phyloP scores from a whole-genome alignment of 92 coral and sea anemone species.

The Porites rus region DNA sequence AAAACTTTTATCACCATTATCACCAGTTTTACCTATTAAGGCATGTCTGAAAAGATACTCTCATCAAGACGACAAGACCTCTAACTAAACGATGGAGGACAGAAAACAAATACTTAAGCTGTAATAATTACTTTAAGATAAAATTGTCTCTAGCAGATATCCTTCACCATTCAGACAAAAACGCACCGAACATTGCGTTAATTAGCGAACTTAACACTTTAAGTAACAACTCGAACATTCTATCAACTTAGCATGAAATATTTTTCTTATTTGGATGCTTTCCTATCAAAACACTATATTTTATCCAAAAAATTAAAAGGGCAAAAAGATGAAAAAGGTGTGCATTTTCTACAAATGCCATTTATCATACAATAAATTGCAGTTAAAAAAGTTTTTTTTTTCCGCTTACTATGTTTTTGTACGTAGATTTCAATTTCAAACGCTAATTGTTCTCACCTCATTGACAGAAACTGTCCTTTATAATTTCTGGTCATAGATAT shows the following conservation, averaged over 20 bases:
- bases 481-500: not conserved
- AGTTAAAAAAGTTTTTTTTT: too few relatives aligned
- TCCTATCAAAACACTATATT: not conserved
- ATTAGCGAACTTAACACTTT: not conserved
- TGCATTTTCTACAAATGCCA: too few relatives aligned
- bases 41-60: not conserved
- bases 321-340: too few relatives aligned
- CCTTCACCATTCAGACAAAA: not conserved
- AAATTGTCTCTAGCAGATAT: not conserved
- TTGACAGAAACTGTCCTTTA: not conserved
- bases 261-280: not conserved
- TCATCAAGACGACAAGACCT: not conserved
- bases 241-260: not conserved
- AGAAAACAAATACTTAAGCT: not conserved
- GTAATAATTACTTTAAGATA: not conserved
- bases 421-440: not conserved
- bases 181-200: not conserved
- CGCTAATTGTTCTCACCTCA: slow-evolving; percentile 12
- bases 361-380: too few relatives aligned
- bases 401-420: too few relatives aligned
- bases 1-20: not conserved
- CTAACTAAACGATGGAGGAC: not conserved
- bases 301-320: not conserved
- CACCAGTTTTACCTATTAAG: not conserved
- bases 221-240: not conserved